Conservation (phyloP, 1,140 invertebrate species). For the Microplitis demolitor region DNA sequence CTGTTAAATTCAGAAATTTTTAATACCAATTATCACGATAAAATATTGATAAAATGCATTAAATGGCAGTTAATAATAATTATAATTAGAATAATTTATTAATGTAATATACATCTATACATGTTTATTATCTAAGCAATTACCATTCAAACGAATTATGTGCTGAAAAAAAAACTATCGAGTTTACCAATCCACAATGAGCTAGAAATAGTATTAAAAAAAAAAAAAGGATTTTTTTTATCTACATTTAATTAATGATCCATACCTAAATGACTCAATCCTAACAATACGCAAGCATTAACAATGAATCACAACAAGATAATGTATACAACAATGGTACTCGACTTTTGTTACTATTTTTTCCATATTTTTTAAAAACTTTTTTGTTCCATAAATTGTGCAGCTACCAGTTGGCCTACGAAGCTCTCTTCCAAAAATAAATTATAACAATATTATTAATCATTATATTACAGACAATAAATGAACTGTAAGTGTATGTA, state of each 20-base stretch:
- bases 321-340: conserved; percentile 61
- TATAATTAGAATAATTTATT: not conserved
- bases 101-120: not conserved
- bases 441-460: not conserved
- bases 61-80: not conserved
- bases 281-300: conserved; percentile 64
- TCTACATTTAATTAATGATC: conserved; percentile 61
- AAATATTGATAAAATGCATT: no score
- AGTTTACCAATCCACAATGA: conserved; percentile 50
- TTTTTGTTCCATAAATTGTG: conserved; percentile 34
- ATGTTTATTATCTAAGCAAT: conserved; percentile 40
- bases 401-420: conserved; percentile 55
- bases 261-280: conserved; percentile 65
- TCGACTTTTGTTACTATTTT: conserved; percentile 31
- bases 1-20: not conserved
- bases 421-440: conserved; percentile 45
- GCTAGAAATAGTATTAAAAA: conserved; percentile 55
- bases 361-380: not conserved
- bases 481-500: not conserved
- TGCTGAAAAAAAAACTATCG: conserved; percentile 58
- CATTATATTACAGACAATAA: not conserved
- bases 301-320: conserved; percentile 64
- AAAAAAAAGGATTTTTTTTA: conserved; percentile 34
- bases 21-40: no score
- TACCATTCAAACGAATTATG: conserved; percentile 50